Evolutionary conservation across 2,888 invertebrate species (phyloP), one percentile per base, ranked within the genome.

Genomic region (Heliconius hortense): DNA sequence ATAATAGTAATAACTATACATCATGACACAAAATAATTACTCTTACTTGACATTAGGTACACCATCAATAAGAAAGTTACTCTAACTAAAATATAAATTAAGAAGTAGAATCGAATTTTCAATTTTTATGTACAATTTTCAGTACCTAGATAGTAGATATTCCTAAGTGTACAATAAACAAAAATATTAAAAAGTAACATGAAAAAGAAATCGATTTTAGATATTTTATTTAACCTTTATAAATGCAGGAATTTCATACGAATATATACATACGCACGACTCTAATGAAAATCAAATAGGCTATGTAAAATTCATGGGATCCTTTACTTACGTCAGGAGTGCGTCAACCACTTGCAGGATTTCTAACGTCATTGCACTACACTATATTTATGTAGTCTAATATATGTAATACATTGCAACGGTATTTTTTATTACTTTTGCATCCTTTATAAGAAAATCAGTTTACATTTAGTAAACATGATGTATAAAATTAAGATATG

Each of bases 291-390:
- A 53, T 48, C 53, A 56, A 69, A 69, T 31, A n/a, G 31, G 13
- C 72, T n/a, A 79, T 79, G 79, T 76, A 77, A 80, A 77, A 80
- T 80, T 77, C 80, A 80, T 79, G 68, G 74, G 68, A 62, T 76
- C 75, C 74, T 73, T 60, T 64, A 64, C 78, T 73, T 79, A 77
- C 81, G 80, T 82, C 79, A 81, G 74, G 73, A 60, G 68, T 48
- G 39, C 66, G 75, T 72, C 75, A 75, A 31, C 48, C 39, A 28
- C 18, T 69, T 63, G 66, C 72, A 59, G 75, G 72, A 75, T 68
- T 71, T 31, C 72, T 63, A n/a, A 77, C 77, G 78, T 79, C 79
- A 80, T 70, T 68, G 24, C 24, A 48, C 31, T 64, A 39, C 64
- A 64, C 64, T 39, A 63, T 68, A 43, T 43, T 43, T 43, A 43